Base-by-base conservation (phyloP, 2,888 invertebrate species). In the Lasioglossum pauxillum region DNA sequence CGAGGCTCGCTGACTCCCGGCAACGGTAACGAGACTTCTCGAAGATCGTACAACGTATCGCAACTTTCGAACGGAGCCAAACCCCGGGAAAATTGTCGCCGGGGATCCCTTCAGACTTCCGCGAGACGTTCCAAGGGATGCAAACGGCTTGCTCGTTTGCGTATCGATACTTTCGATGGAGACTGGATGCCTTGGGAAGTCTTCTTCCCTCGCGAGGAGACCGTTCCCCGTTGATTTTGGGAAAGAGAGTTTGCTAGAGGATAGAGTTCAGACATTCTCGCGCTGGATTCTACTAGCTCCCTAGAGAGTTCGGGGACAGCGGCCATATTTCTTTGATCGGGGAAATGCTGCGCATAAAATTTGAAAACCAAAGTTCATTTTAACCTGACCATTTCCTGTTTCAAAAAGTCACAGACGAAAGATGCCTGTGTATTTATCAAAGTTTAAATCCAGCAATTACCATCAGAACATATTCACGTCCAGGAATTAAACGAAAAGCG, bases 131-230 rank as follows among this genome's bases (percentile, higher is more conserved):
- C 31, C 8, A 31, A 46, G 27, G 14, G 14, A 46, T 71, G 46
- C 38, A 35, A 81, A 49, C 75, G 12, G 14, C n/a, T 19, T 3
- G n/a, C 75, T 80, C 83, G 83, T 83, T 75, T 72, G 71, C 80
- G 71, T 83, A 77, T 31, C 83, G 31, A 60, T 60, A 60, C 60
- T 60, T 14, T 60, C 10, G 60, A 74, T 44, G 41, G 35, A 23
- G 67, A 7, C 69, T 8, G 27, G 27, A 7, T 44, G 27, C 72
- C 1, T 72, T 31, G 27, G 60, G 46, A 14, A 31, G 44, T 31
- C 72, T 46, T 27, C 31, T 5, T 67, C 35, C 35, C 67, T 35
- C 31, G 35, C 67, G 67, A 19, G 31, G 14, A 5, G 8, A 14
- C 5, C 27, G 12, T 27, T 27, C 14, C 2, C 10, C 60, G 60